phyloP scores from a whole-genome alignment of 2,113 vertebrate species.

The Falcunculus frontatus region DNA sequence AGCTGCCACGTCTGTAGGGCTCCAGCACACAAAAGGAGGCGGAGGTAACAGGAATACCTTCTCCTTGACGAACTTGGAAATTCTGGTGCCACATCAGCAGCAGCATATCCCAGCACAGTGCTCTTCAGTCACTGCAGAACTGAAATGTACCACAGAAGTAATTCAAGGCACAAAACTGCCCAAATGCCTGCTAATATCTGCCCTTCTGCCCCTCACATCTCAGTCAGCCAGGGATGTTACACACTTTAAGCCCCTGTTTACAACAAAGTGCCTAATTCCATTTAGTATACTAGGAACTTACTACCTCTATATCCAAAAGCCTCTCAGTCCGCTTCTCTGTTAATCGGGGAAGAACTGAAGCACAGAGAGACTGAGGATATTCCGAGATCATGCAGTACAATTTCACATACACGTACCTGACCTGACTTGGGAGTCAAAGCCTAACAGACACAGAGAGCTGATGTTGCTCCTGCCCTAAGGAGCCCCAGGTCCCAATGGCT shows the following conservation, averaged over 20 bases:
- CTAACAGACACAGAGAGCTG: not conserved
- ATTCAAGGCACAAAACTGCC: not conserved
- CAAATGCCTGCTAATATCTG: not conserved
- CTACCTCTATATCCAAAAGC: not conserved
- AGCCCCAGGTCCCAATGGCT: not conserved
- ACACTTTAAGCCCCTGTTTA: not conserved
- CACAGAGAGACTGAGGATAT: not conserved
- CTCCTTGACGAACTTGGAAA: conserved; percentile 51
- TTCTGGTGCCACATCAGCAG: conserved; percentile 69
- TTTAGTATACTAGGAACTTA: not conserved
- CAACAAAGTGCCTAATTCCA: not conserved
- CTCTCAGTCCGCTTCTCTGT: not conserved
- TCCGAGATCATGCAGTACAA: not conserved
- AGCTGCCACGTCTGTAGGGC: conserved; percentile 64
- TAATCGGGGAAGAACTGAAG: not conserved
- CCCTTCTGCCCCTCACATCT: not conserved
- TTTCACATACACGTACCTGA: not conserved
- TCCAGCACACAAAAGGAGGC: conserved; percentile 48
- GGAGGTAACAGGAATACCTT: conserved; percentile 58
- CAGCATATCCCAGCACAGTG: not conserved
- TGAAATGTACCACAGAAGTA: not conserved
- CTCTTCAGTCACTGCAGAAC: not conserved
- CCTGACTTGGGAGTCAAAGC: not conserved
- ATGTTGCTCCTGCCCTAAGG: not conserved
- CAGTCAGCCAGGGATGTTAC: not conserved